Base-by-base conservation (phyloP, 2,888 invertebrate species). In the Callyntrura guangdongensis region DNA sequence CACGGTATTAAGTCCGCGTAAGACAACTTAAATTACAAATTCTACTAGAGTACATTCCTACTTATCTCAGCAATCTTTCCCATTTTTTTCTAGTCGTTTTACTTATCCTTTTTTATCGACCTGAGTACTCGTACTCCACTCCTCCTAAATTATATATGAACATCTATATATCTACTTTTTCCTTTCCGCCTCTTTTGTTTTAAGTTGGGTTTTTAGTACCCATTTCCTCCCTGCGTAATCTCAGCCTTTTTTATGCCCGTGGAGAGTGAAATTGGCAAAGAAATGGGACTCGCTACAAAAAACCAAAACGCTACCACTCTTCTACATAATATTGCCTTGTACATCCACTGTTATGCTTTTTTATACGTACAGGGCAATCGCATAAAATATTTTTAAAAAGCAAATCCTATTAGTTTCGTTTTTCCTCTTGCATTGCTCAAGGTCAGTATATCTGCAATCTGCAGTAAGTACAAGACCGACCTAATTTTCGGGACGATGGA, bases 211-310 rank as follows among this genome's bases (percentile, higher is more conserved):
- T 27, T 20, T 27, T 69, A 20, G 17, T 27, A 27, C 36, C 69
- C 25, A 11, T 27, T 69, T 69, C 69, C 25, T 27, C 36, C n/a
- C 69, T n/a, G 14, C 5, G 22, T 22, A 67, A 67, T 67, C n/a
- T 4, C 69, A n/a, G 12, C 14, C n/a, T 36, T 12, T 1, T 69
- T n/a, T n/a, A n/a, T n/a, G n/a, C n/a, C n/a, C n/a, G n/a, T n/a
- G n/a, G n/a, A n/a, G n/a, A n/a, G n/a, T n/a, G n/a, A 69, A 69
- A 69, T 69, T 69, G 69, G 25, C 69, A 69, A 69, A 69, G 12
- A n/a, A 69, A 27, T 61, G 20, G 61, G 2, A 27, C 1, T 4
- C n/a, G n/a, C n/a, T n/a, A n/a, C n/a, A n/a, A n/a, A n/a, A n/a
- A n/a, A n/a, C n/a, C n/a, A n/a, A n/a, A n/a, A n/a, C n/a, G n/a